A percentile compares a stretch with the other conserved stretches of the same genome.
Evolutionary conservation across 2,797 vertebrate genomes (phyloP).

Genomic region (Malacoctenus gilli): DNA sequence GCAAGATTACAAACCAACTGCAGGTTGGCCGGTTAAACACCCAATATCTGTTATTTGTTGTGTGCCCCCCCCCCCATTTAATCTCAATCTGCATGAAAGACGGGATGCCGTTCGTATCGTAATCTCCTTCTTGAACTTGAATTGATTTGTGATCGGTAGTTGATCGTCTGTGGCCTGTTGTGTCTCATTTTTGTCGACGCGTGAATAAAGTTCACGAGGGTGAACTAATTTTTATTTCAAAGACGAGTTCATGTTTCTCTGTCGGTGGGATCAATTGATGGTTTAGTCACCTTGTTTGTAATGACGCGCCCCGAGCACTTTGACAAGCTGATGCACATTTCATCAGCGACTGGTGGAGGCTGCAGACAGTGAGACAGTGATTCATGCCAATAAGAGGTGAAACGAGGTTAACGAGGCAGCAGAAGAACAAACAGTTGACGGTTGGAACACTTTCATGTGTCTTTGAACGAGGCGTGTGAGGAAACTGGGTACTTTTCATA

Average conservation of each 20-base stretch:
- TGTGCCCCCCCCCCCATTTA: too few species aligned
- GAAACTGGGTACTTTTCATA: too few species aligned
- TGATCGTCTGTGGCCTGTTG: too few species aligned
- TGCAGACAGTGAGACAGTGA: neutral
- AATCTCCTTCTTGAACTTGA: too few species aligned
- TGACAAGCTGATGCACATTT: neutral
- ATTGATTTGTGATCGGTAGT: too few species aligned
- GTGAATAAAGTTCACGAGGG: too few species aligned
- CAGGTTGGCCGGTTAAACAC: neutral
- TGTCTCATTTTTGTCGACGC: too few species aligned
- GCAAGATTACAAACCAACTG: neutral
- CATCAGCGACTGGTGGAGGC: constrained; percentile 1
- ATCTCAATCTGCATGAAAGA: too few species aligned
- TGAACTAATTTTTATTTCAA: too few species aligned
- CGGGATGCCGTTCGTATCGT: too few species aligned
- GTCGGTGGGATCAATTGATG: neutral
- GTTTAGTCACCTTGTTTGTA: constrained; percentile 1
- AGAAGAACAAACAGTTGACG: neutral
- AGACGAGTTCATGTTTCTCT: too few species aligned
- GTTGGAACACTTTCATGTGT: neutral
- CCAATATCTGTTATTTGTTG: neutral
- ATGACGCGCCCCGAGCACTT: neutral
- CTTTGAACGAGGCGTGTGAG: too few species aligned
- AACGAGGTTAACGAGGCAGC: neutral
- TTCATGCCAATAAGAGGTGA: neutral